These are phyloP conservation scores for Eupithecia inturbata DNA, from an alignment of 2,888 invertebrate genomes.

Conservation along the genomic window DNA sequence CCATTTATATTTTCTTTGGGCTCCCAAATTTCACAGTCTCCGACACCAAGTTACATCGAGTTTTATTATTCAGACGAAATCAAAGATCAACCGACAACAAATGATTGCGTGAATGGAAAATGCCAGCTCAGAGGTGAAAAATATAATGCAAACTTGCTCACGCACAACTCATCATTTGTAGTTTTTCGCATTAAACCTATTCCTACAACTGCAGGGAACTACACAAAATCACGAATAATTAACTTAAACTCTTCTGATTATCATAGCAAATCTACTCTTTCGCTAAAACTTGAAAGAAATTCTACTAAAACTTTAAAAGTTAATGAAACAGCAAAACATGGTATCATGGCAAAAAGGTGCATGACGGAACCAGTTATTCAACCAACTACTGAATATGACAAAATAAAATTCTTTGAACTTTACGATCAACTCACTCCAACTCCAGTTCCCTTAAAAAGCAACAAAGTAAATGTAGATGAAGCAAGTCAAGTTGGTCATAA, in stretches of 20 bases:
- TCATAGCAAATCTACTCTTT: neutral
- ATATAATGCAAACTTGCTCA: conserved; percentile 25
- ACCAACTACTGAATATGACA: conserved; percentile 58
- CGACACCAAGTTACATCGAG: conserved; percentile 71
- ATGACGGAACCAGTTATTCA: neutral
- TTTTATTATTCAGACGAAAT: conserved; percentile 72
- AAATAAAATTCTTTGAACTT: conserved; percentile 74
- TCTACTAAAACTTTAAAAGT: neutral
- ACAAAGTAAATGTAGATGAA: conserved; percentile 38
- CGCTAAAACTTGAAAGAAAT: conserved; percentile 1
- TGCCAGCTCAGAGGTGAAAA: conserved; percentile 32
- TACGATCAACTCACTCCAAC: conserved; percentile 64
- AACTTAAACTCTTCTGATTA: neutral
- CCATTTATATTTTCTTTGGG: conserved; percentile 32
- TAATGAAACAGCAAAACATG: neutral
- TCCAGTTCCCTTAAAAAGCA: conserved; percentile 33
- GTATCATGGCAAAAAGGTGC: neutral
- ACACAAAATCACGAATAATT: neutral
- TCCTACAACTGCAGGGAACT: neutral
- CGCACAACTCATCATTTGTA: conserved; percentile 35
- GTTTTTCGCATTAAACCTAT: conserved; percentile 39
- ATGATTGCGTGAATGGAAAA: conserved; percentile 39
- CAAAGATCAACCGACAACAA: conserved; percentile 47
- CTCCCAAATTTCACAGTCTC: conserved; percentile 35
- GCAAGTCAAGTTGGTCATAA: conserved; percentile 39